Conservation (phyloP, 2,888 invertebrate genomes). For the Brachylomia viminalis region DNA sequence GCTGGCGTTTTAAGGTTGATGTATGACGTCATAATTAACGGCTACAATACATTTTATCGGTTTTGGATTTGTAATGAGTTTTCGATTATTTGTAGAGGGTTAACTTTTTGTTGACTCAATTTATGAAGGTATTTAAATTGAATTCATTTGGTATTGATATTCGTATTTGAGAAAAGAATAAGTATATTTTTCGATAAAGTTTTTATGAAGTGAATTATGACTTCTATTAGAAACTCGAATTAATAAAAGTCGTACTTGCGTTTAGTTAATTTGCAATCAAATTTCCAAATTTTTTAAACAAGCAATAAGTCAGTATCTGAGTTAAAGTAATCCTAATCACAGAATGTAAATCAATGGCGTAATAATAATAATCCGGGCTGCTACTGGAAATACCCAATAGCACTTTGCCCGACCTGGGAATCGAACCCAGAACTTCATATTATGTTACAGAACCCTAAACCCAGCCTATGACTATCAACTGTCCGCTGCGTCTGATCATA, state of each 20-base stretch:
- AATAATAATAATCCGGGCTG: no score
- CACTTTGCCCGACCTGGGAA: no score
- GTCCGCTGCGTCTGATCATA: no score
- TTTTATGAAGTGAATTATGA: constrained; percentile 13
- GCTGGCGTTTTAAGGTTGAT: constrained; percentile 78
- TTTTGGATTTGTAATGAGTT: constrained; percentile 60
- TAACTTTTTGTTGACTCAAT: constrained; percentile 37
- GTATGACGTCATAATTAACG: constrained; percentile 89
- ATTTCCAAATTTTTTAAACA: no score
- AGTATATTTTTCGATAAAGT: not conserved
- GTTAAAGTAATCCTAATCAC: no score
- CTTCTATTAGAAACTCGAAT: not conserved
- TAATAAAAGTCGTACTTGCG: no score
- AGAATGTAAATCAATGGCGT: no score
- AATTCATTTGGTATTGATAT: constrained; percentile 25
- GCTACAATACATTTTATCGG: constrained; percentile 68
- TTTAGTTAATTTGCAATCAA: not conserved
- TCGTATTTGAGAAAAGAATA: constrained; percentile 13
- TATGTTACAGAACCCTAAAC: no score
- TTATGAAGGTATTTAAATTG: constrained; percentile 37
- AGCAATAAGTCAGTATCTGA: no score
- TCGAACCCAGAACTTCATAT: no score
- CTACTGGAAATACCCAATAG: no score
- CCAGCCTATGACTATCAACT: no score
- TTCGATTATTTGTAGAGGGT: constrained; percentile 48